These are phyloP conservation scores for Nomada fabriciana DNA, from an alignment of 2,888 invertebrate genomes.

Conservation along the genomic window DNA sequence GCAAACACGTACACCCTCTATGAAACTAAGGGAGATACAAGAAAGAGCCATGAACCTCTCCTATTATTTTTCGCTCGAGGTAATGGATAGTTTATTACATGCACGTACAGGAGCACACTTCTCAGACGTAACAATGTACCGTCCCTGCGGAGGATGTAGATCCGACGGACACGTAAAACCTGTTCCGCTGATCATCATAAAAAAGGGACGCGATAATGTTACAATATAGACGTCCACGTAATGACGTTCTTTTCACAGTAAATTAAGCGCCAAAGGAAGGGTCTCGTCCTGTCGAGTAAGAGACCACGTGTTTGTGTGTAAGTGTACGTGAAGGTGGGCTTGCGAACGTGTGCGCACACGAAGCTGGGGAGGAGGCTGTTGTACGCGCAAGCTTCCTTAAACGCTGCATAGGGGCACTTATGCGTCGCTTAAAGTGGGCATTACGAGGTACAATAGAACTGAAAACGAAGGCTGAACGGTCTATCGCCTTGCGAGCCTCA, in stretches of 20 bases:
- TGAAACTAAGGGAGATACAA: not conserved
- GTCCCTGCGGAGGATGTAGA: not conserved
- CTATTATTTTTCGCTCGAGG: not conserved
- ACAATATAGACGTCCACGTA: slow-evolving; percentile 48
- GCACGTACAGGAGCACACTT: slow-evolving; percentile 5
- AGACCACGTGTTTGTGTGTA: not conserved
- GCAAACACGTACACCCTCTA: slow-evolving; percentile 3
- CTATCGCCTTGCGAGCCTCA: slow-evolving; percentile 35
- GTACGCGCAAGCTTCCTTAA: slow-evolving; percentile 60
- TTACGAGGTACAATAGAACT: slow-evolving; percentile 71
- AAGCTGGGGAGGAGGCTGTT: slow-evolving; percentile 29
- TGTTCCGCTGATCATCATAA: slow-evolving; percentile 38
- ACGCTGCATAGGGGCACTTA: slow-evolving; percentile 70
- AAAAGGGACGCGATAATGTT: slow-evolving; percentile 50
- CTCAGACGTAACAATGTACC: slow-evolving; percentile 14
- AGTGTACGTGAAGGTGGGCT: not conserved
- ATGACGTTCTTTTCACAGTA: slow-evolving; percentile 71
- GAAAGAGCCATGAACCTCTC: not conserved
- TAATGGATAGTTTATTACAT: slow-evolving; percentile 29
- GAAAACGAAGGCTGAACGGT: slow-evolving; percentile 52
- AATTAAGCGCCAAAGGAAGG: slow-evolving; percentile 71
- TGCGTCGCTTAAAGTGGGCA: slow-evolving; percentile 73
- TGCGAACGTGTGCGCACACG: not conserved
- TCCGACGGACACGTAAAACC: slow-evolving; percentile 18
- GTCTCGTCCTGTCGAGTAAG: slow-evolving; percentile 37